Conservation (phyloP, 2,888 invertebrate species). For the Pollenia amentaria region DNA sequence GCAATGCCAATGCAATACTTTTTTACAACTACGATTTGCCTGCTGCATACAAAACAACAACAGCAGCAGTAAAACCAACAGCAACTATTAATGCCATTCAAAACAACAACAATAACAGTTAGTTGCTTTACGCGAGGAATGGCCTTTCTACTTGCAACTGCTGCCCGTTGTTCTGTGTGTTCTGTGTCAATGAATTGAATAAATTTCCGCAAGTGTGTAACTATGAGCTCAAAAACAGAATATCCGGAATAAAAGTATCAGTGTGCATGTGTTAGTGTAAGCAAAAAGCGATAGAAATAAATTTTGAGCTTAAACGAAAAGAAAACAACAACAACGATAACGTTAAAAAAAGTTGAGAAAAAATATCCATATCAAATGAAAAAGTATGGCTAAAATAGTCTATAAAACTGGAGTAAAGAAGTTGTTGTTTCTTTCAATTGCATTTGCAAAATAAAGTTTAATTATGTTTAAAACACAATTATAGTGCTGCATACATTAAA, state of each 20-base stretch:
- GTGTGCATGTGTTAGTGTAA: conserved; percentile 36
- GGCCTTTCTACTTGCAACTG: conserved; percentile 47
- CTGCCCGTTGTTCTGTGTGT: conserved; percentile 53
- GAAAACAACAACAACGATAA: conserved; percentile 15
- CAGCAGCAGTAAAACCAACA: conserved; percentile 38
- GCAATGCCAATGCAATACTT: conserved; percentile 68
- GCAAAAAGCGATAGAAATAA: conserved; percentile 53
- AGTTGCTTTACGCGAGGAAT: conserved; percentile 35
- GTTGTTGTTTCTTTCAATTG: conserved; percentile 21
- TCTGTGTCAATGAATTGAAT: conserved; percentile 67
- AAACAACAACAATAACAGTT: conserved; percentile 44
- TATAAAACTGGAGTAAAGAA: conserved; percentile 56
- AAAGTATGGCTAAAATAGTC: conserved; percentile 43
- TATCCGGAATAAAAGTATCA: conserved; percentile 32
- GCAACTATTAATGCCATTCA: conserved; percentile 55
- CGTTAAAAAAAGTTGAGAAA: not conserved
- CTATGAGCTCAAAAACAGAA: conserved; percentile 21
- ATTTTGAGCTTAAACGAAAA: conserved; percentile 48
- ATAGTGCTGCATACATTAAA: conserved; percentile 67
- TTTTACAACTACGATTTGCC: conserved; percentile 40
- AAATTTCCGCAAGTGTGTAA: conserved; percentile 52
- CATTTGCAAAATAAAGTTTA: conserved; percentile 54
- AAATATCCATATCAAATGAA: conserved; percentile 11
- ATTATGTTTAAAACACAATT: conserved; percentile 59
- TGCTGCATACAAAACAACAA: conserved; percentile 46